A percentile compares a stretch with the other conserved stretches of the same genome.
phyloP scores from a whole-genome alignment of 64 coral and sea anemone genomes.

The Acropora yongei region DNA sequence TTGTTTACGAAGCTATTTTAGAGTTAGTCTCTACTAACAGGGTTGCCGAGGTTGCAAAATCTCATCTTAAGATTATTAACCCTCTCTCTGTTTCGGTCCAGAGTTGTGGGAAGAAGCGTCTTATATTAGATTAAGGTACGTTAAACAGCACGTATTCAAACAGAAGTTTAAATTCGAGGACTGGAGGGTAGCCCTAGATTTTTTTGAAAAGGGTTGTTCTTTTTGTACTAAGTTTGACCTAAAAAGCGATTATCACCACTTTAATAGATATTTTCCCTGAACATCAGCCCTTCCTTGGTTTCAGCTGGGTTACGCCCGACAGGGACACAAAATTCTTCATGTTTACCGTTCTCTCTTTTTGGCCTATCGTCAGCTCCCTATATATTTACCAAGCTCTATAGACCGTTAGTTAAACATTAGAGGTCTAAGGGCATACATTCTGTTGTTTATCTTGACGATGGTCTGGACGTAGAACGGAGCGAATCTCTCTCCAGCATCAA shows the following conservation, averaged over 20 bases:
- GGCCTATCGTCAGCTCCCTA: slow-evolving; percentile 52
- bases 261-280: slow-evolving; percentile 66
- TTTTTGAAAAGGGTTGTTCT: slow-evolving; percentile 38
- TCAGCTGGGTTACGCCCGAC: slow-evolving; percentile 23
- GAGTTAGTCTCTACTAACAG: slow-evolving; percentile 9
- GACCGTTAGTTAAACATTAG: slow-evolving; percentile 69
- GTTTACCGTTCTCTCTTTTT: slow-evolving; percentile 68
- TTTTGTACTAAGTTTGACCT: slow-evolving; percentile 42
- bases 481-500: background rate
- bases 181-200: no score
- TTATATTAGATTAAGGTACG: no score
- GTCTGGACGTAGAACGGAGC: slow-evolving; percentile 48
- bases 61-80: slow-evolving; percentile 39
- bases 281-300: slow-evolving; percentile 51
- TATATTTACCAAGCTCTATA: slow-evolving; percentile 55
- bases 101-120: slow-evolving; percentile 5
- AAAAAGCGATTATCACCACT: slow-evolving; percentile 41
- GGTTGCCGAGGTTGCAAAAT: background rate
- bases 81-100: slow-evolving; percentile 53
- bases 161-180: background rate
- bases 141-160: no score
- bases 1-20: slow-evolving; percentile 20
- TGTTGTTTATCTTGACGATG: slow-evolving; percentile 55
- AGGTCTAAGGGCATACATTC: slow-evolving; percentile 37
- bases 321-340: slow-evolving; percentile 21